Evolutionary conservation across 2,888 invertebrate species (phyloP), one percentile per base, ranked within the genome.

Genomic region (Cataglyphis livida): DNA sequence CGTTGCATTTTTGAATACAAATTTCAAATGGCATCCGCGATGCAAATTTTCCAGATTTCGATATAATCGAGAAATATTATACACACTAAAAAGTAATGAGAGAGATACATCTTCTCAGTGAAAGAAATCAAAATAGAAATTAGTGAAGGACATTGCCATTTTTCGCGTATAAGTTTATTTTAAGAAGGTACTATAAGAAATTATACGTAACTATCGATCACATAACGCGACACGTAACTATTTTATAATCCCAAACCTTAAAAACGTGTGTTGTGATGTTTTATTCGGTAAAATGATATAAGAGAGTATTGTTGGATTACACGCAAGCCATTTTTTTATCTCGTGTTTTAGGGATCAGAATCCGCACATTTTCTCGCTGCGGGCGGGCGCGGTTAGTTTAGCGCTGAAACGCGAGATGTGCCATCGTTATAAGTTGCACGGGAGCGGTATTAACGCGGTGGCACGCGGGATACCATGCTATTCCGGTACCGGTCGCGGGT

Each of bases 401-500:
- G 61, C 35, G 44, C 61, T 64, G 54, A 65, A 70, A 85, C 64
- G 75, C 59, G 75, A 76, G 89, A 89, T 76, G 89, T 74, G 82
- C 81, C 82, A 87, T 87, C 89, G 89, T 85, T 79, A 86, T 70
- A 82, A 78, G 83, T 89, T 84, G 78, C 86, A 83, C 75, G 84
- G 81, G 83, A 78, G 71, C 86, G 32, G 84, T 89, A 84, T 89
- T 89, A 89, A 89, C 89, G 83, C 78, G 85, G 81, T 82, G 82
- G 70, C 79, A 79, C 71, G 78, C 87, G 88, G 81, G 89, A 90
- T 89, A 91, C 91, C 92, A 90, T 93, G 93, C 94, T 94, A 94
- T 94, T 94, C 93, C 91, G 91, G 93, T 91, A 90, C 89, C 84
- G 84, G 88, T 71, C 87, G 78, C 89, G 86, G 81, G 86, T 71